phyloP scores from a whole-genome alignment of 2,113 vertebrate genomes.

The Aphelocoma coerulescens region DNA sequence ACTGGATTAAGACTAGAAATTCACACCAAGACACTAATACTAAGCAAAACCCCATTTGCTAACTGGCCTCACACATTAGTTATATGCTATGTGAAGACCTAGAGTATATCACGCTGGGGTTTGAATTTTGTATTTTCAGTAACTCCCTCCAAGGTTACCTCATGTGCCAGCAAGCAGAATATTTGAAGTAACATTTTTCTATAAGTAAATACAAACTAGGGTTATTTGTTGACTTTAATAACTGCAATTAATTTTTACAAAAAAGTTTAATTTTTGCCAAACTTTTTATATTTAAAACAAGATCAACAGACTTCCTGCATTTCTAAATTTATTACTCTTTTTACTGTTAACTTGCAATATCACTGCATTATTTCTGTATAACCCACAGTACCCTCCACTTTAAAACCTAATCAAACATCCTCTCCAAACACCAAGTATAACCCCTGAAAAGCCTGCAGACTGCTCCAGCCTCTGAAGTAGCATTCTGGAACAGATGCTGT shows the following conservation, averaged over 20 bases:
- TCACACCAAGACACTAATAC: not conserved
- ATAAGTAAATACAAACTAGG: not conserved
- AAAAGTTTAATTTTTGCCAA: not conserved
- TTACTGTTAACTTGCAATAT: not conserved
- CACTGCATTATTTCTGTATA: not conserved
- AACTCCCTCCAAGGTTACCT: not conserved
- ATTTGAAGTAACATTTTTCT: not conserved
- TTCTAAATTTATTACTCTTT: not conserved
- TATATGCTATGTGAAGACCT: not conserved
- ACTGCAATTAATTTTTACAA: not conserved
- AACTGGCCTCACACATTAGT: not conserved
- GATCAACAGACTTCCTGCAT: not conserved
- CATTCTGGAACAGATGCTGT: not conserved
- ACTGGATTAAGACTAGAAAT: not conserved
- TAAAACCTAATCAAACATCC: not conserved
- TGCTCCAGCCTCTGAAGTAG: not conserved
- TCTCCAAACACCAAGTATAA: not conserved
- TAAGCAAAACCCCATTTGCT: not conserved
- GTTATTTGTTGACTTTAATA: not conserved
- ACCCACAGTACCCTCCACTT: not conserved
- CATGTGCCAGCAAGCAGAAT: not conserved
- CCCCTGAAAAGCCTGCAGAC: not conserved
- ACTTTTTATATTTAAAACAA: not conserved
- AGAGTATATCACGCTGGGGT: not conserved
- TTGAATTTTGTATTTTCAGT: not conserved